Base-by-base conservation (phyloP, 2,113 vertebrate species). In the Cephalopterus ornatus region DNA sequence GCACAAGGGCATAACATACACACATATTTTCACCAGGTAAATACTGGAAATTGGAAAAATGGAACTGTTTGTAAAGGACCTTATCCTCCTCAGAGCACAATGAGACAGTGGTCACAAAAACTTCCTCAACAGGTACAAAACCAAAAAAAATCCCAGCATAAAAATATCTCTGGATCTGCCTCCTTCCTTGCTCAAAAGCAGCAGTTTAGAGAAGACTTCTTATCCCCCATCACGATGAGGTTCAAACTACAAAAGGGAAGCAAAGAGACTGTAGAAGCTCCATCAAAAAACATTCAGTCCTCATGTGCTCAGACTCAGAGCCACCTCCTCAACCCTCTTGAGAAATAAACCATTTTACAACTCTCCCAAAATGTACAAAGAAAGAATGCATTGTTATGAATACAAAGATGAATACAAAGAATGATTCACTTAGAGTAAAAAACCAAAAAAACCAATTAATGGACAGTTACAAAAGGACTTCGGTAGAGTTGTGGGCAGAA, bases 311-410 rank as follows among this genome's bases (percentile, higher is more conserved):
- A 41, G 6, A 37, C 3, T 2, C 13, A 23, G 12, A 71, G 6
- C 1, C 2, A 55, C 2, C 4, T 3, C 4, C 2, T 18, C 1
- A 0, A 47, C 1, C 2, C 2, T 11, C 2, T 3, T 8, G 1
- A 73, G 6, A 56, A 67, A 62, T 5, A 39, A 20, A 50, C 4
- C 3, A 37, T 6, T 52, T 24, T 1, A 22, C 0, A 39, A 12
- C 4, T 8, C 5, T 18, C 8, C 2, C 4, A 27, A 32, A 39
- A 8, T 0, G 0, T 13, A 16, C 32, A 37, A 42, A 7, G 2
- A 46, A 47, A 26, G 0, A 1, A n/a, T 5, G 3, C 2, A n/a
- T 8, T 42, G 2, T 28, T 11, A 35, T 0, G 1, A 49, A 62
- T 23, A 27, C 0, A 37, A 30, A 32, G 3, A n/a, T 17, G 20